Base-by-base conservation (phyloP, 2,113 vertebrate genomes). In the Spea multiplicata region DNA sequence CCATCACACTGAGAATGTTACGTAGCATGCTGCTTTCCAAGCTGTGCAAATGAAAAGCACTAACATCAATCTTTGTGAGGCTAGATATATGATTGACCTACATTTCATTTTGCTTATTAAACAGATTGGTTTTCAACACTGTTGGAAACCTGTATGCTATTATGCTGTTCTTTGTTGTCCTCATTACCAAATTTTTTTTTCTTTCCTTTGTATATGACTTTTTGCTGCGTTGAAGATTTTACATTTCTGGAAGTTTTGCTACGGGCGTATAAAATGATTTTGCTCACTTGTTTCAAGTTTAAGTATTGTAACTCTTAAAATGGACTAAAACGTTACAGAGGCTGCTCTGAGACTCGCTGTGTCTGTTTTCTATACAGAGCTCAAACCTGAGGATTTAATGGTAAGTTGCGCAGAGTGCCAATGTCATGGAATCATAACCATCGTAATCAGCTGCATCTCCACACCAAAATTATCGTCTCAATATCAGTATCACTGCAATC, bases 1-100 rank as follows among this genome's bases (percentile, higher is more conserved):
- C 83, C 81, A 3, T 73, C 88, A 88, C 83, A 88, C 83, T 82
- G 52, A 82, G 77, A 86, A 88, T 73, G 75, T 75, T 84, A 86
- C 87, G 76, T 70, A 84, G 81, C 84, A 82, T 70, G 78, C 85
- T 89, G 86, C 9, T 85, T 86, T 86, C 83, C 89, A 89, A 91
- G 85, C 83, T 83, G 76, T 74, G 76, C 59, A 82, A 86, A 88
- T 80, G 72, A 70, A 81, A 88, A 87, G 57, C 57, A 75, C 48
- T 72, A 67, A 30, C 71, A 3, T 73, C 83, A 30, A 75, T 84
- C n/a, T 80, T 78, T 73, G 55, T 61, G 16, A 83, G 87, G 73
- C 76, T 86, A 57, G 46, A 84, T 78, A 86, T 86, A 82, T 4
- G 74, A 80, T 75, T 87, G 83, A 89, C 84, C 83, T 66, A 88